These are phyloP conservation scores for Forbesichthys papilliferus DNA, from an alignment of 2,113 vertebrate species.

Conservation along the genomic window DNA sequence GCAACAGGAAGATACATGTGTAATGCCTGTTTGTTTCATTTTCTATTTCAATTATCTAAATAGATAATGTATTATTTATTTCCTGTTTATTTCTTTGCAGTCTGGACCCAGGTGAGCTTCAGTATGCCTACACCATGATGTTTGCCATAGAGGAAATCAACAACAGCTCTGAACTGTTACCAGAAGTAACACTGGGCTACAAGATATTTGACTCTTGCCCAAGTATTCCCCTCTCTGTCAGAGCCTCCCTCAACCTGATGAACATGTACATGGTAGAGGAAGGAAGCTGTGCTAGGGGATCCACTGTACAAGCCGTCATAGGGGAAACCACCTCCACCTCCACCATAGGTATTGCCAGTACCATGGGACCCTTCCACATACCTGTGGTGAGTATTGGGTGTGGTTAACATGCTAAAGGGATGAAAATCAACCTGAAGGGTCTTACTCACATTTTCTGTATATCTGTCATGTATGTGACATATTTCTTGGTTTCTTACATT, in stretches of 20 bases:
- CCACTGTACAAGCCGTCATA: slow-evolving; percentile 73
- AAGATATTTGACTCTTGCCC: slow-evolving; percentile 77
- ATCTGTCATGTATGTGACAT: neutral
- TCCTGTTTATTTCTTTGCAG: slow-evolving; percentile 41
- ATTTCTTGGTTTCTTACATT: neutral
- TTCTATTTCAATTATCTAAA: neutral
- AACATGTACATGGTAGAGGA: slow-evolving; percentile 53
- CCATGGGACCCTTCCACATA: slow-evolving; percentile 75
- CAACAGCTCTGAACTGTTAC: slow-evolving; percentile 73
- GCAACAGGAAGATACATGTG: neutral
- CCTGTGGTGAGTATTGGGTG: slow-evolving; percentile 71
- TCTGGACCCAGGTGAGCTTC: slow-evolving; percentile 73
- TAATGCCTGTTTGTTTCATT: neutral
- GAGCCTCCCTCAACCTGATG: slow-evolving; percentile 73
- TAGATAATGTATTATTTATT: neutral
- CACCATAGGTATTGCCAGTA: slow-evolving; percentile 76
- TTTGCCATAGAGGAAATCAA: slow-evolving; percentile 80
- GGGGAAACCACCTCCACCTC: slow-evolving; percentile 78
- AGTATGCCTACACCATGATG: slow-evolving; percentile 77
- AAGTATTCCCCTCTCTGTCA: slow-evolving; percentile 73
- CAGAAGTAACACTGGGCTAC: slow-evolving; percentile 73
- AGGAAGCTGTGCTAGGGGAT: slow-evolving; percentile 53
- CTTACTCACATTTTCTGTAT: neutral
- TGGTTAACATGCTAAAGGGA: neutral
- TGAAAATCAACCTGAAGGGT: neutral